Evolutionary conservation across 2,888 invertebrate species (phyloP), one percentile per base, ranked within the genome.

Genomic region (Drosophila dives): DNA sequence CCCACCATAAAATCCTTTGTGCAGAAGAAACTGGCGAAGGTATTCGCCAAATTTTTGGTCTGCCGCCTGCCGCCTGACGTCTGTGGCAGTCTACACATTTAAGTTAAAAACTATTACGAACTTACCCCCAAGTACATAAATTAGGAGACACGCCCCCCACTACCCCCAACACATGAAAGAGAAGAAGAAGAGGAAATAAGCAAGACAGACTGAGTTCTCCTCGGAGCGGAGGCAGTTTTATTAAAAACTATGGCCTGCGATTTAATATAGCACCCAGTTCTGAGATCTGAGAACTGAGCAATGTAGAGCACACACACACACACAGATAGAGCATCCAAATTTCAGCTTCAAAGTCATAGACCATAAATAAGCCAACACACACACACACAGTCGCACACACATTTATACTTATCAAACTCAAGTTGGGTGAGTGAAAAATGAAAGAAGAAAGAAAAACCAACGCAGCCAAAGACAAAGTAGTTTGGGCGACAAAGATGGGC

Each of bases 31-130:
- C 26, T 50, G 61, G 23, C 54, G 59, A 74, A 78, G 78, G 78
- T 78, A 78, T 74, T 11, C 60, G 56, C 50, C 56, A 48, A 76
- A 70, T 65, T 80, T 72, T 64, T 54, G 32, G 60, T 49, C 42
- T 55, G 50, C 34, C 69, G 64, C 76, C 65, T 50, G 45, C 45
- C 68, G 64, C 73, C 64, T 61, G 62, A 61, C 55, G 64, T 38
- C 64, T 63, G 29, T 32, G 40, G 40, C 59, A 55, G 42, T 66
- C 58, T 70, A 63, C 71, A 73, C 77, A 86, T 90, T 90, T 89
- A 90, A 83, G 83, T 75, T 85, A 77, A 85, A 85, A 85, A 90
- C 90, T 85, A 85, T 90, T 86, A 89, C 79, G 86, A 68, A 86
- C 71, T 77, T 74, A 86, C 83, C 86, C 80, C 68, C 64, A 72